Percentiles rank a stretch among this genome's conserved stretches.
These are phyloP conservation scores for Drosophila ogumai DNA, from an alignment of 1,140 invertebrate genomes.

Conservation along the genomic window DNA sequence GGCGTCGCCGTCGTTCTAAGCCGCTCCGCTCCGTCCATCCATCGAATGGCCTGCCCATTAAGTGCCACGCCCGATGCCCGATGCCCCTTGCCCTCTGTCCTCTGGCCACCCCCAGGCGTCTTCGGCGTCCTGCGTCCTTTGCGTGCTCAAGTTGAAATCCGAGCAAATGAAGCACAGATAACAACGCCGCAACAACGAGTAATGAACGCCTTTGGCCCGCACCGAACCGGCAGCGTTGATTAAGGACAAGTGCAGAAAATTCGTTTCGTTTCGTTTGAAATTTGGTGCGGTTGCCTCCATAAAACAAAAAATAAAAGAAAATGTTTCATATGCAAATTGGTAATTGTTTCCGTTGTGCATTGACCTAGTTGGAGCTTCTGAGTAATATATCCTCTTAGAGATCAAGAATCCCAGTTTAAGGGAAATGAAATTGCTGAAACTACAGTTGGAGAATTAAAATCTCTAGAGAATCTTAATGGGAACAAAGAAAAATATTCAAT, in stretches of 20 bases:
- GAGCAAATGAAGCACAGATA: constrained; percentile 76
- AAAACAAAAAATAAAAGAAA: constrained; percentile 24
- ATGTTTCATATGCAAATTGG: constrained; percentile 38
- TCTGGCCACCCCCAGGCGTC: not conserved
- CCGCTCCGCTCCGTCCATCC: not conserved
- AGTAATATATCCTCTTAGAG: not conserved
- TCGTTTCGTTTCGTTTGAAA: constrained; percentile 55
- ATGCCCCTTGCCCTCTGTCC: not conserved
- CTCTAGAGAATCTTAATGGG: too few species aligned
- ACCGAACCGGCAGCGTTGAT: constrained; percentile 51
- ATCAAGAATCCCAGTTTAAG: not conserved
- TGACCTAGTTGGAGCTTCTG: constrained; percentile 59
- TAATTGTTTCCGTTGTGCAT: constrained; percentile 75
- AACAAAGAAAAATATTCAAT: too few species aligned
- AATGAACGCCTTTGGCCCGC: constrained; percentile 59
- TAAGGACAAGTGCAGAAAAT: constrained; percentile 72
- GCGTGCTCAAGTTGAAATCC: constrained; percentile 80
- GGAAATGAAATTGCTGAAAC: not conserved
- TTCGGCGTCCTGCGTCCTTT: constrained; percentile 45
- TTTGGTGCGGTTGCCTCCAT: constrained; percentile 35
- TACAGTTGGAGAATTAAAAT: not conserved
- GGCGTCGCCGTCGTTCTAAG: constrained; percentile 3
- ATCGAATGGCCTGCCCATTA: constrained; percentile 56
- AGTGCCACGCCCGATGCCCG: constrained; percentile 65
- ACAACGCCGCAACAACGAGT: constrained; percentile 38